Percentiles rank a stretch among this genome's conserved stretches.
phyloP scores from a whole-genome alignment of 2,888 invertebrate genomes.

The Actias luna region DNA sequence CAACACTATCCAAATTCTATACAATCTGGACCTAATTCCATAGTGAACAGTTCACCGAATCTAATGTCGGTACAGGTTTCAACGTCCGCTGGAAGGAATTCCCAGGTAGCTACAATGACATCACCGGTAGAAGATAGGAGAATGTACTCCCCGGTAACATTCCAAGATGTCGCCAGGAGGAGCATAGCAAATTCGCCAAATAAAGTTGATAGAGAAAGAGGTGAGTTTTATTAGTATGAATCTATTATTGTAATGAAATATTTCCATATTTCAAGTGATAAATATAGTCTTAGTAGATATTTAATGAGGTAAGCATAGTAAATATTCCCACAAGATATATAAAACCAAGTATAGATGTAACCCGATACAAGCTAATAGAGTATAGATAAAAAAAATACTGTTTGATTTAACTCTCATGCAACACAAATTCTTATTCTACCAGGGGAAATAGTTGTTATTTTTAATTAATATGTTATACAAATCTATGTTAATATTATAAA shows the following conservation, averaged over 20 bases:
- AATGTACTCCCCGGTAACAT: constrained; percentile 92
- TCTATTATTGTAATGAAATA: neutral
- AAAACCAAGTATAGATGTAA: too few species aligned
- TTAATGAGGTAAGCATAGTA: too few species aligned
- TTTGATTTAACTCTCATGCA: too few species aligned
- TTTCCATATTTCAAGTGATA: neutral
- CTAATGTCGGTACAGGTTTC: constrained; percentile 38
- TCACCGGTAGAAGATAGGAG: constrained; percentile 84
- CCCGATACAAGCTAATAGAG: too few species aligned
- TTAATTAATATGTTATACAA: too few species aligned
- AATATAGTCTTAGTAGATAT: neutral
- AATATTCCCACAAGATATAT: too few species aligned
- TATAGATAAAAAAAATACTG: too few species aligned
- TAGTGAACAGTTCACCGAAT: constrained; percentile 40
- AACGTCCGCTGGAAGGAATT: constrained; percentile 33
- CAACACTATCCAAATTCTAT: constrained; percentile 48
- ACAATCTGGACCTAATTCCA: constrained; percentile 50
- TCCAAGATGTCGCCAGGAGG: constrained; percentile 90
- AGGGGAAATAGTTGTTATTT: too few species aligned
- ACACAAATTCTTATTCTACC: too few species aligned
- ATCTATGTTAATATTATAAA: too few species aligned
- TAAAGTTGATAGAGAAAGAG: constrained; percentile 60
- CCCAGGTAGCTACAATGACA: constrained; percentile 50
- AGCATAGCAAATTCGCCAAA: constrained; percentile 90
- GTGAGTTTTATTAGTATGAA: constrained; percentile 29